Evolutionary conservation across 1,140 invertebrate species (phyloP), one percentile per base, ranked within the genome.

Genomic region (Sweltsa coloradensis): DNA sequence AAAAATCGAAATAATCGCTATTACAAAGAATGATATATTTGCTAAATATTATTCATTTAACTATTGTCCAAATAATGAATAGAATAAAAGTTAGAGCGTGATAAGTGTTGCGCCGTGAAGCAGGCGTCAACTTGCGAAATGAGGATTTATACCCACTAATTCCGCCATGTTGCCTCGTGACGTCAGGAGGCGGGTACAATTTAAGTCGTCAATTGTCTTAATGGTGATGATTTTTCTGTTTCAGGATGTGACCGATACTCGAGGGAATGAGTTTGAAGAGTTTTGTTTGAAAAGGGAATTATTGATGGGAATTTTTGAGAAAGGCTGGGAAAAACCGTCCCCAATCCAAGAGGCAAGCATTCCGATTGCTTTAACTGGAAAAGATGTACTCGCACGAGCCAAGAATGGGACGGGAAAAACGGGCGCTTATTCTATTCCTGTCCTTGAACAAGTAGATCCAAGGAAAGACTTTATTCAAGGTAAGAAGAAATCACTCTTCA

Each of bases 351-450:
- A 97, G 77, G 90, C 91, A 57, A 93, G 92, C 64, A 99, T 99
- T 71, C 95, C 95, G 47, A 91, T 97, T 65, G 94, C 96, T 51
- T 74, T 99, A 49, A 89, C 90, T 60, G 96, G 96, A 53, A 89
- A 96, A 72, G 95, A 99, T 72, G 85, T 99, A 54, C 74, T 99
- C 56, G 97, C 96, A 43, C 78, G 97, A 66, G 97, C 97, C 47
- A 99, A 99, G 73, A 99, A 99, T 73, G 97, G 97, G 51, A 99
- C 96, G 54, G 97, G 97, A 55, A 99, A 99, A 77, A 99, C 97
- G 60, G 97, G 97, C 60, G 97, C 97, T 53, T 99, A 99, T 66
- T 91, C 89, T 59, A 99, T 99, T 71, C 97, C 97, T 54, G 87
- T 97, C 52, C 71, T 99, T 64, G 94, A 99, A 76, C 75, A 83